A percentile compares a stretch with the other conserved stretches of the same genome.
These are phyloP conservation scores for Cyclina sinensis DNA, from an alignment of 1,140 invertebrate species.

Conservation along the genomic window DNA sequence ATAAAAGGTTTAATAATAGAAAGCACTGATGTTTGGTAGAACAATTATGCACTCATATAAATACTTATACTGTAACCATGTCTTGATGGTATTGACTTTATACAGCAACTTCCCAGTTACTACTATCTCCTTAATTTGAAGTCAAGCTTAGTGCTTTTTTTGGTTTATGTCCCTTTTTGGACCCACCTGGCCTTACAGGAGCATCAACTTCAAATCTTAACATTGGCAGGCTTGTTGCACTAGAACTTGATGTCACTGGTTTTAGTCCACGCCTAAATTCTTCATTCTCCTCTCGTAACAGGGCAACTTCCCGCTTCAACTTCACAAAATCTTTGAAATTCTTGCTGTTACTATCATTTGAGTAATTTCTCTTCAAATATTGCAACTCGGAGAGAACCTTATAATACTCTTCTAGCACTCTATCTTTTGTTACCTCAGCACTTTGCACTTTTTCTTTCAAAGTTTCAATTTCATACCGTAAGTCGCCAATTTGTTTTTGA, in stretches of 20 bases:
- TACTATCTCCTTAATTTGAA: not conserved
- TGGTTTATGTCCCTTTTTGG: constrained; percentile 24
- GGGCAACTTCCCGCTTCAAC: constrained; percentile 51
- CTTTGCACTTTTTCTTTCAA: constrained; percentile 50
- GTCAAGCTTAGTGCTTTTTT: constrained; percentile 39
- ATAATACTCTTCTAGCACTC: constrained; percentile 63
- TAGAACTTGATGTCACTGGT: not conserved
- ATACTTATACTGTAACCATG: too few relatives aligned
- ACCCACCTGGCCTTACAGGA: not conserved
- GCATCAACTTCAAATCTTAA: constrained; percentile 44
- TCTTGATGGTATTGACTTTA: too few relatives aligned
- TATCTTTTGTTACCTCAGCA: constrained; percentile 56
- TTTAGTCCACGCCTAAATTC: constrained; percentile 34
- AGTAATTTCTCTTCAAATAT: constrained; percentile 51
- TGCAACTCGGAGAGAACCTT: constrained; percentile 45
- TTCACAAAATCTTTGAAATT: constrained; percentile 68
- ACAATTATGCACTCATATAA: too few relatives aligned
- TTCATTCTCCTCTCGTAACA: constrained; percentile 50
- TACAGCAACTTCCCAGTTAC: too few relatives aligned
- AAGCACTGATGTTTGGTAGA: too few relatives aligned
- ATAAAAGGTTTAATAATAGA: too few relatives aligned
- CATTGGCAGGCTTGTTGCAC: constrained; percentile 52
- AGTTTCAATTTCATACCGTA: constrained; percentile 54
- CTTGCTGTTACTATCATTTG: constrained; percentile 10
- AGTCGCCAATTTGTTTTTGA: constrained; percentile 54